Evolutionary conservation across 2,888 invertebrate species (phyloP).

Genomic region (Thera britannica): DNA sequence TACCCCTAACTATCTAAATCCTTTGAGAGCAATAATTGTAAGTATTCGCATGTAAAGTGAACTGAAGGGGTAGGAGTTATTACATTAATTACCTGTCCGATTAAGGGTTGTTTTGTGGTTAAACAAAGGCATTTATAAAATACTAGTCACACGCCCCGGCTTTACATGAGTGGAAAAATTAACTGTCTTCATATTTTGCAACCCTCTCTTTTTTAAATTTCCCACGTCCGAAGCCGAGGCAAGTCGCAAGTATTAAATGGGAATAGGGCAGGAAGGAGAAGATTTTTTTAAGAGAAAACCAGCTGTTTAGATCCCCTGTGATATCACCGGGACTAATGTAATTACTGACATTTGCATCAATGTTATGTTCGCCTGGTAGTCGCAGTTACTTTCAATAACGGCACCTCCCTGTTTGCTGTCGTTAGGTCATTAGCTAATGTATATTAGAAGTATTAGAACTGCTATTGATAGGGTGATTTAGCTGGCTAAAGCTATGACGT

Average conservation of each 20-base stretch:
- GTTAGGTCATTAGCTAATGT: slow-evolving; percentile 8
- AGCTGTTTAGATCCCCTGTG: slow-evolving; percentile 9
- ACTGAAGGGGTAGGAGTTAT: slow-evolving; percentile 20
- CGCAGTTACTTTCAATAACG: slow-evolving; percentile 59
- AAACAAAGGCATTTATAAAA: background rate
- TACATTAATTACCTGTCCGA: slow-evolving; percentile 19
- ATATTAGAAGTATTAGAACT: background rate
- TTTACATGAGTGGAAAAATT: no score
- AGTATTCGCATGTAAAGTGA: slow-evolving; percentile 31
- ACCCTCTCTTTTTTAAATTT: no score
- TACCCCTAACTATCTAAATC: slow-evolving; percentile 2
- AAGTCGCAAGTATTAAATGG: no score
- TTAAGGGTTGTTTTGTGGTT: slow-evolving; percentile 15
- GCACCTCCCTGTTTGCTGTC: slow-evolving; percentile 23
- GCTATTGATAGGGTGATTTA: slow-evolving; percentile 1
- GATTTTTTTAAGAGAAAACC: background rate
- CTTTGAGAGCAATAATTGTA: slow-evolving; percentile 2
- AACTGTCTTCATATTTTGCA: no score
- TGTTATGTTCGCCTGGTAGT: slow-evolving; percentile 63
- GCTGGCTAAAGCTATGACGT: background rate
- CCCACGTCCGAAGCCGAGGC: no score
- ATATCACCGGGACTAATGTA: slow-evolving; percentile 49
- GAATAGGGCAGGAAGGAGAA: background rate
- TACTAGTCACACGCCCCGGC: background rate
- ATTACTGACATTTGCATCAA: slow-evolving; percentile 67